Evolutionary conservation across 2,888 invertebrate genomes (phyloP).

Genomic region (Exocentrus adspersus): DNA sequence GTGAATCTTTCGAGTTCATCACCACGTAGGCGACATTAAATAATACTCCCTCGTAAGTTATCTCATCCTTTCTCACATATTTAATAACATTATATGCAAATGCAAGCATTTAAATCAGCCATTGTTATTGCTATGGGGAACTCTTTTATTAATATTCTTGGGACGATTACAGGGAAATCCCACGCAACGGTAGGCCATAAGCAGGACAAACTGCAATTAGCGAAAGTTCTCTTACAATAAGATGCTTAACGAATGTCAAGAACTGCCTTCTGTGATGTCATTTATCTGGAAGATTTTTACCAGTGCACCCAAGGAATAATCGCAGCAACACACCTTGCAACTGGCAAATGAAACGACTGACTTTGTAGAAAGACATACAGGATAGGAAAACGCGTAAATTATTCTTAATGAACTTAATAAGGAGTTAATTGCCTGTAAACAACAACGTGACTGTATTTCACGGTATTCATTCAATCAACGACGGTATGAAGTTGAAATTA

Average conservation of each 20-base stretch:
- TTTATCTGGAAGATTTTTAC: slow-evolving; percentile 30
- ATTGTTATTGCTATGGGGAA: slow-evolving; percentile 5
- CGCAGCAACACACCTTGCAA: no score
- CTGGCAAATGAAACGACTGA: no score
- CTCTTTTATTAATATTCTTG: slow-evolving; percentile 9
- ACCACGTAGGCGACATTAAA: slow-evolving; percentile 29
- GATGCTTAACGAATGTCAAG: slow-evolving; percentile 37
- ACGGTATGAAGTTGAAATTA: no score
- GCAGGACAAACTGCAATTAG: slow-evolving; percentile 40
- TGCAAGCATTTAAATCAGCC: slow-evolving; percentile 15
- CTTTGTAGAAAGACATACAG: no score
- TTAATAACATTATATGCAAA: slow-evolving; percentile 23
- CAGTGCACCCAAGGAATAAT: no score
- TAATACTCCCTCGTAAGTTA: slow-evolving; percentile 21
- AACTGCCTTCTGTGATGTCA: slow-evolving; percentile 38
- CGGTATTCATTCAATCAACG: no score
- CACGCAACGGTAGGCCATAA: slow-evolving; percentile 36
- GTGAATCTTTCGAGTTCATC: background rate
- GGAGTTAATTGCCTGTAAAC: no score
- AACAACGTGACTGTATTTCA: no score
- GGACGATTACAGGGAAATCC: slow-evolving; percentile 28
- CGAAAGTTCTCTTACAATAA: slow-evolving; percentile 31
- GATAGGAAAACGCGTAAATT: no score
- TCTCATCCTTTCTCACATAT: slow-evolving; percentile 17
- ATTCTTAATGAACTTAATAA: no score